Conservation (phyloP, 2,113 vertebrate species). For the Oxyura jamaicensis region DNA sequence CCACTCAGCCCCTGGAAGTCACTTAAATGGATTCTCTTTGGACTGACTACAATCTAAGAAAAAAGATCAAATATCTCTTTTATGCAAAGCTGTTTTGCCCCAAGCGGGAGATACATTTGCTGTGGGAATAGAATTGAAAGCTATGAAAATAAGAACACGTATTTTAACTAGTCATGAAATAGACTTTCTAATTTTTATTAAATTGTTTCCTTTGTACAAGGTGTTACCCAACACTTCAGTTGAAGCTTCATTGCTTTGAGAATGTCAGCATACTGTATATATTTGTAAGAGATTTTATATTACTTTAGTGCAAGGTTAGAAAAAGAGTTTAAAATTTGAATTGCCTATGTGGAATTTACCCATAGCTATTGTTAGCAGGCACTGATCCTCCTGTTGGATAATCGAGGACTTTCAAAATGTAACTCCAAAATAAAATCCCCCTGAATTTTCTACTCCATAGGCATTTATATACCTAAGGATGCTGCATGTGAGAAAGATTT, state of each 20-base stretch:
- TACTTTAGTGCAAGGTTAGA: background rate
- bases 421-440: background rate
- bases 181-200: background rate
- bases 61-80: background rate
- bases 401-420: background rate
- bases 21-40: background rate
- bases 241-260: background rate
- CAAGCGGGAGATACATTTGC: background rate
- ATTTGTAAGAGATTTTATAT: background rate
- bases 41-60: background rate
- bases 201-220: background rate
- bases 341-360: background rate
- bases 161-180: background rate
- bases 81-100: background rate
- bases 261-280: background rate
- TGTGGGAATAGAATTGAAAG: background rate
- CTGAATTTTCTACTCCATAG: background rate
- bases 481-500: background rate
- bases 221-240: background rate
- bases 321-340: background rate
- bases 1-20: background rate
- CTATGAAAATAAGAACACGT: background rate
- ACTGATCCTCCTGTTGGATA: background rate
- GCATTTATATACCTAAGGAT: background rate
- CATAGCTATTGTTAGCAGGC: background rate